Evolutionary conservation across 2,113 vertebrate species (phyloP).

Genomic region (Phrynocephalus versicolor): DNA sequence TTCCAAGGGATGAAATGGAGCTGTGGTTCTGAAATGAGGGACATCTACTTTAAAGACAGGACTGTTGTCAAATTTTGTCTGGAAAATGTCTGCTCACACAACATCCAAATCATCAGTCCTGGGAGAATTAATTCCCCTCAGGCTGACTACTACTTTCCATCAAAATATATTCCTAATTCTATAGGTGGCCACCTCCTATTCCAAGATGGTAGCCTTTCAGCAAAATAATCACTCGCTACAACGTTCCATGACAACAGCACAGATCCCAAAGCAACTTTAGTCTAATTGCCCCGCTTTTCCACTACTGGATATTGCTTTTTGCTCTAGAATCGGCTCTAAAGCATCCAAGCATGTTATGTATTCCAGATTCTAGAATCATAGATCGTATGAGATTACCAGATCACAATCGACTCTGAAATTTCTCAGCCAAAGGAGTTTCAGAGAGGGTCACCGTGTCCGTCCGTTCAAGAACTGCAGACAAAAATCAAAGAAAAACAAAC

Average conservation of each 20-base stretch:
- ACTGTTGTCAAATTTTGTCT: neutral
- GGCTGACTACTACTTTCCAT: neutral
- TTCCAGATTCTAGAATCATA: conserved; percentile 35
- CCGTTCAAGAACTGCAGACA: no score
- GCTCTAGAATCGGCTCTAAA: neutral
- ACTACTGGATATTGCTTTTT: neutral
- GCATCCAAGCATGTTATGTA: neutral
- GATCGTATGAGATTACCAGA: conserved; percentile 56
- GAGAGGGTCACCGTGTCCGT: no score
- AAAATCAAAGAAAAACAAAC: no score
- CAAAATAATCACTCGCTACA: neutral
- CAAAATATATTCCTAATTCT: neutral
- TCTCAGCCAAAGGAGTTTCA: no score
- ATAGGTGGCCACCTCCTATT: neutral
- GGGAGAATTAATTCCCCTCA: no score
- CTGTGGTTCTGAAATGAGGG: neutral
- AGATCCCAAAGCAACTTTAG: neutral
- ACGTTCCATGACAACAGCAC: neutral
- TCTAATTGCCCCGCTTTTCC: neutral
- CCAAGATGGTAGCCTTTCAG: neutral
- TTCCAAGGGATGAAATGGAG: neutral
- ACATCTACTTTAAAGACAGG: neutral
- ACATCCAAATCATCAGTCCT: no score
- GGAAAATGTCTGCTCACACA: neutral
- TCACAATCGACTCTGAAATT: conserved; percentile 44